A percentile compares a stretch with the other conserved stretches of the same genome.
Conservation (phyloP, 2,797 vertebrate genomes). For the Muraenolepis orangiensis region DNA sequence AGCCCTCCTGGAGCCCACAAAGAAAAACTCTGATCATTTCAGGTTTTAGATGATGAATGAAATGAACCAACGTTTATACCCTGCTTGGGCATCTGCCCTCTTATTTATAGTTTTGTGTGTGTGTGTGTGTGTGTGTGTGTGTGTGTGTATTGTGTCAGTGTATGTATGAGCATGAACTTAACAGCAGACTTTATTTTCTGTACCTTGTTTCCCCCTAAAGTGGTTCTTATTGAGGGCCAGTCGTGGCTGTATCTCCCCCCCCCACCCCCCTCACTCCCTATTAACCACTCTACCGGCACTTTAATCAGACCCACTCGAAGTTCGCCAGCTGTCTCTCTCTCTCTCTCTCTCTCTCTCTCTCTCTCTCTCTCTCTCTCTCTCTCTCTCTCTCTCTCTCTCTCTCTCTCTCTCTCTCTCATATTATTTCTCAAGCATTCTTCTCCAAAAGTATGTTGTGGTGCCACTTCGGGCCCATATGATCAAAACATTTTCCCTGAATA, state of each 20-base stretch:
- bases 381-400: slow-evolving; percentile 5
- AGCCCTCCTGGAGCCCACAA: slow-evolving; percentile 33
- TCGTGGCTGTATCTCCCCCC: slow-evolving; percentile 48
- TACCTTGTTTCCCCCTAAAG: slow-evolving; percentile 48
- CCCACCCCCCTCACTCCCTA: slow-evolving; percentile 61
- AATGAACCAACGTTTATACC: not conserved
- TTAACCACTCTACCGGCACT: slow-evolving; percentile 62
- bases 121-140: no score
- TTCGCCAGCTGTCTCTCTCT: slow-evolving; percentile 49
- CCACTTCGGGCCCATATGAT: not conserved
- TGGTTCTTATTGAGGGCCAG: slow-evolving; percentile 46
- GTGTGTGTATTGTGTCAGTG: slow-evolving; percentile 18
- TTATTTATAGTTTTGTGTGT: not conserved
- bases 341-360: slow-evolving; percentile 20
- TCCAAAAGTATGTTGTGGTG: not conserved
- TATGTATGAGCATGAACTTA: slow-evolving; percentile 9
- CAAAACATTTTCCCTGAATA: slow-evolving; percentile 21
- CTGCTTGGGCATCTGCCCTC: not conserved
- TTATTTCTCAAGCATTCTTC: not conserved
- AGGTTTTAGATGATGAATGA: not conserved
- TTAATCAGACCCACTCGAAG: slow-evolving; percentile 67
- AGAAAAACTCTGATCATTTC: not conserved
- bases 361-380: slow-evolving; percentile 9
- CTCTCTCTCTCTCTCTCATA: slow-evolving; percentile 2
- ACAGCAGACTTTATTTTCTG: slow-evolving; percentile 29